These are phyloP conservation scores for Globodera rostochiensis DNA, from an alignment of 1,140 invertebrate species.

Conservation along the genomic window DNA sequence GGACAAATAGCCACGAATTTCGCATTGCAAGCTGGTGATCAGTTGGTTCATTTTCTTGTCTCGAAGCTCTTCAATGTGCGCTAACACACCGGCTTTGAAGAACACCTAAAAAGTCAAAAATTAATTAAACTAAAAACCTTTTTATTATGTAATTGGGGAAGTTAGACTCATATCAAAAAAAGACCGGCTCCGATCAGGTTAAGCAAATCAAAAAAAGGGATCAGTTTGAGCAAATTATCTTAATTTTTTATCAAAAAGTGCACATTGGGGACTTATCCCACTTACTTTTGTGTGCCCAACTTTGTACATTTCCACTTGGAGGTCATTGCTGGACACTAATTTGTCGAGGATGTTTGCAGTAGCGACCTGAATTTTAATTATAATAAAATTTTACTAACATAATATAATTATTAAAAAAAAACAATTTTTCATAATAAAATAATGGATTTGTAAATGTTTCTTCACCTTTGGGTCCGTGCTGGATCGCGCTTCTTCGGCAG, in stretches of 20 bases:
- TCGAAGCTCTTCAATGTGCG: constrained; percentile 99
- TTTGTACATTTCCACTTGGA: constrained; percentile 82
- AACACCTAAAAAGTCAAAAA: constrained; percentile 76
- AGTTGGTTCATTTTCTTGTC: constrained; percentile 97
- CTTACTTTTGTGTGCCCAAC: constrained; percentile 93
- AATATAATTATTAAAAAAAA: neutral
- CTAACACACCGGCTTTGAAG: constrained; percentile 98
- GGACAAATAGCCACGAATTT: constrained; percentile 17
- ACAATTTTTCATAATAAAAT: neutral
- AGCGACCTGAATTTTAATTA: constrained; percentile 22
- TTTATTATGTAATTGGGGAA: constrained; percentile 1
- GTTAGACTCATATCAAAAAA: no score
- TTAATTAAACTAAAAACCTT: neutral
- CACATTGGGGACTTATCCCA: neutral
- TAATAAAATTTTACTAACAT: no score
- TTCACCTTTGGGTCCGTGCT: constrained; percentile 52
- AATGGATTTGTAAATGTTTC: neutral
- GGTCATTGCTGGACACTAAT: constrained; percentile 74
- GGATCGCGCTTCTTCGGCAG: constrained; percentile 58
- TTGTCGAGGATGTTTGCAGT: constrained; percentile 68
- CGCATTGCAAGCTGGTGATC: constrained; percentile 88
- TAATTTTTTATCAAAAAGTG: no score
- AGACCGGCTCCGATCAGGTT: no score
- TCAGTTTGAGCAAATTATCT: no score
- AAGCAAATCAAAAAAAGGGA: no score